These are phyloP conservation scores for Synergus japonicus DNA, from an alignment of 2,888 invertebrate species.

Conservation along the genomic window DNA sequence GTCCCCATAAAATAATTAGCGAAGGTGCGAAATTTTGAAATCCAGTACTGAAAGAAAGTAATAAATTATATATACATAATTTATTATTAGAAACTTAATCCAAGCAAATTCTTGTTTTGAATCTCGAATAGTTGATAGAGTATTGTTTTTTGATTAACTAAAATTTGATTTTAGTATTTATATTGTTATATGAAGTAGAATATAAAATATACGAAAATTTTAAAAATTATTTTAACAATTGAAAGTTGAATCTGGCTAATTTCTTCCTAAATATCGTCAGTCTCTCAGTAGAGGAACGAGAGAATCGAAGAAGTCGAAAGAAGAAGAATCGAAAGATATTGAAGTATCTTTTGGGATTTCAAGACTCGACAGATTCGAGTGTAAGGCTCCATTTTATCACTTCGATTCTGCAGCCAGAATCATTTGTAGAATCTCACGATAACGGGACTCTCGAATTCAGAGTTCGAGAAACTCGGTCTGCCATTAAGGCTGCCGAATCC, in stretches of 20 bases:
- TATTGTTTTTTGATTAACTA: too few relatives aligned
- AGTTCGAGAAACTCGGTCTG: neutral
- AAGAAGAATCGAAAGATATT: neutral
- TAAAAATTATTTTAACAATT: neutral
- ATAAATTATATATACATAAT: too few relatives aligned
- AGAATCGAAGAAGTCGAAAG: conserved; percentile 23
- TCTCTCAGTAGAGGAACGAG: conserved; percentile 25
- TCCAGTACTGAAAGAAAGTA: neutral
- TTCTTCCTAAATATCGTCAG: conserved; percentile 1
- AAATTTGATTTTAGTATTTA: too few relatives aligned
- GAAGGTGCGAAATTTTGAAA: neutral
- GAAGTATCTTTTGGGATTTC: conserved; percentile 29
- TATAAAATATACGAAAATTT: too few relatives aligned
- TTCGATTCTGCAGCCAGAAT: conserved; percentile 37
- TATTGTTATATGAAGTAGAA: too few relatives aligned
- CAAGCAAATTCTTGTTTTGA: too few relatives aligned
- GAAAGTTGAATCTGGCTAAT: neutral
- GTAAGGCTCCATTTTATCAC: conserved; percentile 40
- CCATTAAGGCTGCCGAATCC: neutral
- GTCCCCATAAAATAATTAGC: neutral
- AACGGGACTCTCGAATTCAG: conserved; percentile 11
- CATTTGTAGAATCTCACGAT: conserved; percentile 34
- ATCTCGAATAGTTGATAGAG: too few relatives aligned
- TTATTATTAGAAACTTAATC: too few relatives aligned
- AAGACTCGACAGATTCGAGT: conserved; percentile 40